These are phyloP conservation scores for Tetragonula carbonaria DNA, from an alignment of 2,888 invertebrate species.

Conservation along the genomic window DNA sequence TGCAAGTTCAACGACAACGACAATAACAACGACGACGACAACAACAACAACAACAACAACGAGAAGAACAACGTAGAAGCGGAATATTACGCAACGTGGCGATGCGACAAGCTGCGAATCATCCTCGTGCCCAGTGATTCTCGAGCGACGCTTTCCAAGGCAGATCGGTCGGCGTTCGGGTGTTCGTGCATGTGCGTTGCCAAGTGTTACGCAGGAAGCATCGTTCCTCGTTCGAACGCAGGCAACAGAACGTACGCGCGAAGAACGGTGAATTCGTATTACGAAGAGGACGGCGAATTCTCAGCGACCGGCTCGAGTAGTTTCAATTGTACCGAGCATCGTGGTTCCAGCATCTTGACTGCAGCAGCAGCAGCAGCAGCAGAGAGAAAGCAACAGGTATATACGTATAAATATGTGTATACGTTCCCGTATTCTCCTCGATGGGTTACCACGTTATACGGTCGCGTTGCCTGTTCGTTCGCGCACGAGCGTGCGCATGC, in stretches of 20 bases:
- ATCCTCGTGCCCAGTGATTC: slow-evolving; percentile 32
- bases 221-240: not conserved
- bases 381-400: slow-evolving; percentile 70
- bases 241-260: not conserved
- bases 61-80: slow-evolving; percentile 27
- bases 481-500: slow-evolving; percentile 64
- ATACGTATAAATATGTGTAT: slow-evolving; percentile 32
- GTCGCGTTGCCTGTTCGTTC: slow-evolving; percentile 38
- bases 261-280: slow-evolving; percentile 29
- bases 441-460: slow-evolving; percentile 41
- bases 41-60: not conserved
- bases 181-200: slow-evolving; percentile 7
- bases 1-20: slow-evolving; percentile 44
- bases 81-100: slow-evolving; percentile 43
- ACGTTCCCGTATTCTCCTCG: slow-evolving; percentile 40
- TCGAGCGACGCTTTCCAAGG: slow-evolving; percentile 37
- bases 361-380: slow-evolving; percentile 33
- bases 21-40: not conserved
- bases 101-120: slow-evolving; percentile 37
- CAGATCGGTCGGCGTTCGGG: slow-evolving; percentile 8
- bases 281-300: not conserved
- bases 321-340: slow-evolving; percentile 14
- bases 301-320: slow-evolving; percentile 5
- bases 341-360: slow-evolving; percentile 53
- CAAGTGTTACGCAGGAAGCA: not conserved